Evolutionary conservation across 2,888 invertebrate species (phyloP).

Genomic region (Hetaerina titia): DNA sequence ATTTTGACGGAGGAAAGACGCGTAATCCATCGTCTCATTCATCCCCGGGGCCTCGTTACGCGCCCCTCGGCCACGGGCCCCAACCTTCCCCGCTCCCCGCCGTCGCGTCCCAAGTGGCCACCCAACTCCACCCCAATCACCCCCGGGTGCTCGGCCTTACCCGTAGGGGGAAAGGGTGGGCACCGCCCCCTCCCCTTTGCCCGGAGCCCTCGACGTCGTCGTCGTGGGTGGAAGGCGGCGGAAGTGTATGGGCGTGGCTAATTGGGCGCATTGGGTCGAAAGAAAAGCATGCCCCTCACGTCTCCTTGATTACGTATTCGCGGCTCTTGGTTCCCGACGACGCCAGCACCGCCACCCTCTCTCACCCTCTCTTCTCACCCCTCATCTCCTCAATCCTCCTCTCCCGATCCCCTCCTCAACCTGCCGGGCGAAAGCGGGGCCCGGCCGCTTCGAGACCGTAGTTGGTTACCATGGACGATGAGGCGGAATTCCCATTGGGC

Average conservation of each 20-base stretch:
- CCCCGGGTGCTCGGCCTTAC: not conserved
- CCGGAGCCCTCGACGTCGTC: not conserved
- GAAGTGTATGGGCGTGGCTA: conserved; percentile 58
- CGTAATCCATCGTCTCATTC: not conserved
- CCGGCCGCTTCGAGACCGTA: not conserved
- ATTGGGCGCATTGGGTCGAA: conserved; percentile 54
- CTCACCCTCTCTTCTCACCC: not conserved
- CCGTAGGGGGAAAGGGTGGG: not conserved
- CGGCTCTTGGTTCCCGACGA: not conserved
- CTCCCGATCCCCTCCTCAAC: not conserved
- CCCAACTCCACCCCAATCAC: not conserved
- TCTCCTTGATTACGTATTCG: conserved; percentile 53
- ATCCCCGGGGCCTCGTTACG: conserved; percentile 2
- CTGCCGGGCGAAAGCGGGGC: not conserved
- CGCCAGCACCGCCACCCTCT: not conserved
- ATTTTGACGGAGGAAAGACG: not conserved
- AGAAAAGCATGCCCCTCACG: conserved; percentile 54
- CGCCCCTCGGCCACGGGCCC: too few relatives aligned
- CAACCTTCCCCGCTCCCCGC: not conserved
- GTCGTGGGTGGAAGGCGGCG: conserved; percentile 28
- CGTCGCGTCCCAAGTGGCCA: not conserved
- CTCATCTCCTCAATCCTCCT: not conserved
- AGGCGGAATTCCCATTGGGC: conserved; percentile 10
- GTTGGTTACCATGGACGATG: not conserved
- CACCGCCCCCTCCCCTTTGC: not conserved